These are phyloP conservation scores for Leistus spinibarbis DNA, from an alignment of 2,888 invertebrate species.

Conservation along the genomic window DNA sequence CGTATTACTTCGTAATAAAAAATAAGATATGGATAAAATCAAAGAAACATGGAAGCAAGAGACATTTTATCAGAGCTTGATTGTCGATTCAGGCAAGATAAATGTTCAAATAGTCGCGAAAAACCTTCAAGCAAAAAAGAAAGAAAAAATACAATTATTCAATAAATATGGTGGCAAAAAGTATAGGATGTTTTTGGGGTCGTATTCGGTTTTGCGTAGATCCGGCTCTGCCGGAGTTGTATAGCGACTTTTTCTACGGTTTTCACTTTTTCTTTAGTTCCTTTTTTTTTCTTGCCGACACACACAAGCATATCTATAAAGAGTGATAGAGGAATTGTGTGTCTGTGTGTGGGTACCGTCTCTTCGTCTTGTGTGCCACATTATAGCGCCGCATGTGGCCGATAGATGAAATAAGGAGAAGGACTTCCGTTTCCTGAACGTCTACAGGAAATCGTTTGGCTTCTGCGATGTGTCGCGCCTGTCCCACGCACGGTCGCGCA, in stretches of 20 bases:
- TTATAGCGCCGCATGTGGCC: slow-evolving; percentile 23
- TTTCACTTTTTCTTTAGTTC: background rate
- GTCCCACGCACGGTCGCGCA: slow-evolving; percentile 31
- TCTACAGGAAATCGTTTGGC: slow-evolving; percentile 32
- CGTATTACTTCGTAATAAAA: too few relatives aligned
- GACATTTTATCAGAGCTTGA: background rate
- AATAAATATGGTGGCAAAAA: background rate
- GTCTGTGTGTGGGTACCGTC: background rate
- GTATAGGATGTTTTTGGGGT: background rate
- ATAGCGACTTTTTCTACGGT: background rate
- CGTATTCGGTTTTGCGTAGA: background rate
- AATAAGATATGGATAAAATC: too few relatives aligned
- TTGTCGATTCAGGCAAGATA: background rate
- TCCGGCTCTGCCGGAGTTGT: background rate
- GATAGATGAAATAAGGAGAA: slow-evolving; percentile 36
- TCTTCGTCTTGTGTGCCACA: slow-evolving; percentile 18
- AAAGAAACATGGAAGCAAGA: too few relatives aligned
- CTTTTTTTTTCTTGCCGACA: background rate
- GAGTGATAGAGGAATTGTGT: background rate
- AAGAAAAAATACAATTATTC: background rate
- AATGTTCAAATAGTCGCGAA: too few relatives aligned
- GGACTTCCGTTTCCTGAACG: slow-evolving; percentile 35
- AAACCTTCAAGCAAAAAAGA: background rate
- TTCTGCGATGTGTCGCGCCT: slow-evolving; percentile 31
- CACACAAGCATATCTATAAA: background rate